phyloP scores from a whole-genome alignment of 2,888 invertebrate genomes.

The Synergus laeviventris region DNA sequence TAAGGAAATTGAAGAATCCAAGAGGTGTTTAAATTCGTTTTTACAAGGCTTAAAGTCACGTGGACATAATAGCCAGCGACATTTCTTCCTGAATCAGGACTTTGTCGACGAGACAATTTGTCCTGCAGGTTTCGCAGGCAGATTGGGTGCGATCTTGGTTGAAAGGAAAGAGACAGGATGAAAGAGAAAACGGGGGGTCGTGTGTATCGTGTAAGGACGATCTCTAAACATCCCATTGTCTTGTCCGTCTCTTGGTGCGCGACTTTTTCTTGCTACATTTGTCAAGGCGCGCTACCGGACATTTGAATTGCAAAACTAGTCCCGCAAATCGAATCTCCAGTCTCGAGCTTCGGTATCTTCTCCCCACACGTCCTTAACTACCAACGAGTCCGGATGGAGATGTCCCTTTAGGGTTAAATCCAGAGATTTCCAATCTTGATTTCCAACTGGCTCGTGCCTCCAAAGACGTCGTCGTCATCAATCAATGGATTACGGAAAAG shows the following conservation, averaged over 20 bases:
- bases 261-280: constrained; percentile 69
- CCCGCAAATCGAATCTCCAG: constrained; percentile 53
- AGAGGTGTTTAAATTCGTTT: constrained; percentile 5
- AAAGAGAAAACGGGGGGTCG: constrained; percentile 55
- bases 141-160: constrained; percentile 60
- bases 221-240: constrained; percentile 75
- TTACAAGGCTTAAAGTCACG: constrained; percentile 9
- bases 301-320: constrained; percentile 71
- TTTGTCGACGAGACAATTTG: constrained; percentile 63
- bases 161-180: constrained; percentile 49
- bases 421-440: constrained; percentile 7
- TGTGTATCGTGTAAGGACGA: constrained; percentile 66
- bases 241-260: constrained; percentile 71
- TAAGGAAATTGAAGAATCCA: not conserved
- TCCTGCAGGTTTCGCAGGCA: constrained; percentile 62
- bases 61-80: constrained; percentile 30
- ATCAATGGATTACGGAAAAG: too few relatives aligned
- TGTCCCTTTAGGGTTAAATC: constrained; percentile 29
- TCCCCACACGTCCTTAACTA: constrained; percentile 37
- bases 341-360: constrained; percentile 53
- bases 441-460: not conserved
- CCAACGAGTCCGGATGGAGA: constrained; percentile 8
- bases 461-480: too few relatives aligned
- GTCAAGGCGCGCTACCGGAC: constrained; percentile 66
- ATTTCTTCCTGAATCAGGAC: constrained; percentile 50